phyloP scores from a whole-genome alignment of 2,888 invertebrate species.

The Oligia fasciuncula region DNA sequence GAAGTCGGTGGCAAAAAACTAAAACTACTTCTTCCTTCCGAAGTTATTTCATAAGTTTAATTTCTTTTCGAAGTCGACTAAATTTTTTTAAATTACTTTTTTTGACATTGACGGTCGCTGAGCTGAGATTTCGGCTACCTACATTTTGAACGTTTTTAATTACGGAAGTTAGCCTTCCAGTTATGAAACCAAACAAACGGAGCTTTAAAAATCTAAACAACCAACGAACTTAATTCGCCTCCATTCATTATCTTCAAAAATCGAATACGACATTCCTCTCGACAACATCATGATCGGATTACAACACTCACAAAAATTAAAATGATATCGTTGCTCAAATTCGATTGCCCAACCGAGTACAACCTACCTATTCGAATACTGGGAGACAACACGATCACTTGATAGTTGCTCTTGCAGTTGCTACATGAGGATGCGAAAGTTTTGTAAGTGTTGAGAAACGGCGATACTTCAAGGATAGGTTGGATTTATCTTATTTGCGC shows the following conservation, averaged over 20 bases:
- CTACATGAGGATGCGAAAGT: slow-evolving; percentile 56
- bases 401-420: slow-evolving; percentile 50
- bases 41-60: too few relatives aligned
- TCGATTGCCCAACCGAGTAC: slow-evolving; percentile 35
- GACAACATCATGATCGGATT: slow-evolving; percentile 18
- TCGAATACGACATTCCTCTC: slow-evolving; percentile 2
- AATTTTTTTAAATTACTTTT: too few relatives aligned
- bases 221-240: background rate
- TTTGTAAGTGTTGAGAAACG: slow-evolving; percentile 70
- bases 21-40: too few relatives aligned
- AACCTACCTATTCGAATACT: slow-evolving; percentile 11
- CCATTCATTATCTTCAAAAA: background rate
- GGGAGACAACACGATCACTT: slow-evolving; percentile 49
- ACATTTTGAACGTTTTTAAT: too few relatives aligned
- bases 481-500: slow-evolving; percentile 21
- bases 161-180: too few relatives aligned
- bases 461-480: slow-evolving; percentile 33
- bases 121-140: too few relatives aligned
- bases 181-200: background rate
- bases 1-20: too few relatives aligned
- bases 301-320: slow-evolving; percentile 55
- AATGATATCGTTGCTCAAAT: slow-evolving; percentile 73
- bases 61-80: too few relatives aligned
- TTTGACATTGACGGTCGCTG: too few relatives aligned
- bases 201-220: background rate